phyloP scores from a whole-genome alignment of 1,140 invertebrate species.

The Pteromalus puparum region DNA sequence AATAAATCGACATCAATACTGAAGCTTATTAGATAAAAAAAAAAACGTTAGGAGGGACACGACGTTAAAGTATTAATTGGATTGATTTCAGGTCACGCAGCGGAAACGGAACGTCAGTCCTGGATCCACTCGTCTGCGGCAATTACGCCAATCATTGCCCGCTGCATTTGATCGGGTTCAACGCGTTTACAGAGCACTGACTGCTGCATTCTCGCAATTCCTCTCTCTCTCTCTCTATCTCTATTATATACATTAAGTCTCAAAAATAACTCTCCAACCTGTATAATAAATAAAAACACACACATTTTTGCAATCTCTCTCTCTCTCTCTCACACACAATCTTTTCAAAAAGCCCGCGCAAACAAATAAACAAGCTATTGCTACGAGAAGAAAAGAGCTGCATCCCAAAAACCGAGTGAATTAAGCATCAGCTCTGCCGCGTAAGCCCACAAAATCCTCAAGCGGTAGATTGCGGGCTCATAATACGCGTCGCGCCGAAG shows the following conservation, averaged over 20 bases:
- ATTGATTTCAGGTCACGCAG: constrained; percentile 61
- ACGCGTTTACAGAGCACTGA: constrained; percentile 60
- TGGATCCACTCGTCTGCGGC: constrained; percentile 63
- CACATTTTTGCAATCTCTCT: not conserved
- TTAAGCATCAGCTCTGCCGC: not conserved
- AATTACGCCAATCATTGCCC: constrained; percentile 67
- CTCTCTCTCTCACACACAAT: too few relatives aligned
- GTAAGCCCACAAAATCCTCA: not conserved
- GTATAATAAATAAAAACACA: too few relatives aligned
- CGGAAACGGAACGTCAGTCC: constrained; percentile 58
- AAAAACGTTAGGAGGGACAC: too few relatives aligned
- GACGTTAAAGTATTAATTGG: constrained; percentile 49
- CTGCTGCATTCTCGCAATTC: too few relatives aligned
- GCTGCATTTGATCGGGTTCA: constrained; percentile 68
- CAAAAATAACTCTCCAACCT: too few relatives aligned
- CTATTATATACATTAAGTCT: too few relatives aligned
- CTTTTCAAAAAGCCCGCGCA: too few relatives aligned
- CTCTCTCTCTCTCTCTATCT: too few relatives aligned
- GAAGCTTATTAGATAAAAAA: too few relatives aligned
- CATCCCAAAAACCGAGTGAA: not conserved
- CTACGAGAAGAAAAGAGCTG: too few relatives aligned
- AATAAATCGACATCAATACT: too few relatives aligned
- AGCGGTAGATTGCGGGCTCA: not conserved
- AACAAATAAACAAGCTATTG: too few relatives aligned
- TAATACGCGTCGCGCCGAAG: not conserved